Base-by-base conservation (phyloP, 2,113 vertebrate genomes). In the Ailuropoda melanoleuca region DNA sequence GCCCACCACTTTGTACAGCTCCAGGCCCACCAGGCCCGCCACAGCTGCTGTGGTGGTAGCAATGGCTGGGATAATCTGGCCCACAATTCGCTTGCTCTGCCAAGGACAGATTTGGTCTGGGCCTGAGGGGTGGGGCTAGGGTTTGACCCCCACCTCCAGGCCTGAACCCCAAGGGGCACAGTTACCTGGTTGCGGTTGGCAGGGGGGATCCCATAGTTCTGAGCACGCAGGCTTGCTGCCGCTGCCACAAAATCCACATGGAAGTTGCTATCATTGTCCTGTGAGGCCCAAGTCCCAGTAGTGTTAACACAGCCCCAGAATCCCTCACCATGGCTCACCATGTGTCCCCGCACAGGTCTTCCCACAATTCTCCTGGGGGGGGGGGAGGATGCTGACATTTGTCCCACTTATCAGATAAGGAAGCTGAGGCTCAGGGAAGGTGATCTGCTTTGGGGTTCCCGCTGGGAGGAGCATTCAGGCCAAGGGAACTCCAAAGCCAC, bases 41-140 rank as follows among this genome's bases (percentile, higher is more conserved):
- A 99, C 99, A 0, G 99, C 99, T 0, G 99, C 99, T 0, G 99
- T 99, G 6, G 99, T 99, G 70, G 99, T 99, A 81, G 99, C 99
- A 43, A 99, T 99, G 95, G 99, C 99, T 0, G 99, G 99, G 93
- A 99, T 98, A 9, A 99, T 99, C 83, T 26, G 98, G 31, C 99
- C 99, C 0, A 98, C 98, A 0, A 99, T 99, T 80, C 64, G 98
- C 97, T 99, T 99, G 97, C 99, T 99, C 99, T 99, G 98, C 64
- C 96, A 93, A 96, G 85, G 96, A 86, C 24, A 94, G 39, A 85
- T 74, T 66, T 90, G n/a, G 43, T 94, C 31, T 86, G 29, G 70
- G 4, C 17, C 77, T 18, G 19, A 90, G 72, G 37, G 34, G 12
- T 64, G 39, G 74, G 50, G 48, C 64, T 46, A 78, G 39, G 8